Base-by-base conservation (phyloP, 2,888 invertebrate genomes). In the Deilephila porcellus region DNA sequence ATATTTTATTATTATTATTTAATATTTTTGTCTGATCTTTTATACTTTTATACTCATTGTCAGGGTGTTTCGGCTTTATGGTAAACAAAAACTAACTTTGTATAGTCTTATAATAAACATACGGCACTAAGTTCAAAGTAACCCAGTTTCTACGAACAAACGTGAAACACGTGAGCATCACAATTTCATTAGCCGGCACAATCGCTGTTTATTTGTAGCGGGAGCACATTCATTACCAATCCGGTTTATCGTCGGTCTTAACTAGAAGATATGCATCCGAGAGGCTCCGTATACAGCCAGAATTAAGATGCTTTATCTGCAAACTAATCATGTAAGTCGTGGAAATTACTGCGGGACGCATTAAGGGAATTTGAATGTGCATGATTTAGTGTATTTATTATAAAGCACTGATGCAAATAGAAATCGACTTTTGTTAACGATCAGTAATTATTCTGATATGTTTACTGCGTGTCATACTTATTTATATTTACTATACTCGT, bases 141-240 rank as follows among this genome's bases (percentile, higher is more conserved):
- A 4, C 37, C 64, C 34, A 25, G 45, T 52, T 67, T 29, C 17
- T 4, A 67, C 20, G 14, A 34, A 6, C 34, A 20, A n/a, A 45
- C 45, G 14, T 45, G 45, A 56, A 19, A n/a, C n/a, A n/a, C n/a
- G 19, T 17, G 19, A 56, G 56, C 56, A n/a, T 56, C 70, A 70
- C 71, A 74, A 59, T 70, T 75, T 67, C 20, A 67, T 59, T 75
- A 73, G 71, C 32, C 2, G 56, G 56, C n/a, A 34, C 53, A 74
- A 14, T 11, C 29, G 70, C n/a, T 53, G 62, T 70, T 73, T 73
- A 77, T 71, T 72, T 63, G 70, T 70, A 45, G 63, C 73, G 71
- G 45, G n/a, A 17, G 56, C 32, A 56, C n/a, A 59, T 56, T 37
- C 59, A 45, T 63, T 63, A 70, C 53, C 29, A 37, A 62, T 29